Evolutionary conservation across 2,113 vertebrate genomes (phyloP).

Genomic region (Eleginops maclovinus): DNA sequence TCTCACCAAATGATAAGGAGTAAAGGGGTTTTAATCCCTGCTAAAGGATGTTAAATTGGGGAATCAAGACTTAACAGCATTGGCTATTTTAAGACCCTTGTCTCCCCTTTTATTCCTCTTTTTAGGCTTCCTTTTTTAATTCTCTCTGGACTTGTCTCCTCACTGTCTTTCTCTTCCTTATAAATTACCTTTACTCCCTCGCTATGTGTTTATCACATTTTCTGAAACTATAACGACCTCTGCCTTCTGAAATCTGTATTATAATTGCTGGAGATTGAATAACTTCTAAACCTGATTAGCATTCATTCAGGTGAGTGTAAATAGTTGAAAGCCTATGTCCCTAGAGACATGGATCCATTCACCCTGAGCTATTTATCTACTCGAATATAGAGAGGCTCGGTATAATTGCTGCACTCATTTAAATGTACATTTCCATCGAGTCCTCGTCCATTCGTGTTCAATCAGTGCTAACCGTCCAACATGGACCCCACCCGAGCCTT

Average conservation of each 20-base stretch:
- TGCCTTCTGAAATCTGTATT: neutral
- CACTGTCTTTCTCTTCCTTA: neutral
- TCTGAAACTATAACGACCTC: neutral
- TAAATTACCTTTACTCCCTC: neutral
- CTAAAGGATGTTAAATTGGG: neutral
- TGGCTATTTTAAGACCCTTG: constrained; percentile 14
- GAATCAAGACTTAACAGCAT: constrained; percentile 5
- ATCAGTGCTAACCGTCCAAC: constrained; percentile 65
- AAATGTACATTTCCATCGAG: constrained; percentile 53
- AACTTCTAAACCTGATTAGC: neutral
- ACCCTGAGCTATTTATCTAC: constrained; percentile 29
- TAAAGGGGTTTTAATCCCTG: neutral
- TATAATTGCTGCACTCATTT: constrained; percentile 32
- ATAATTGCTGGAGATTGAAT: constrained; percentile 33
- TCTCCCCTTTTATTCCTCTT: neutral
- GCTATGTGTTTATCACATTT: neutral
- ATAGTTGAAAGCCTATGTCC: neutral
- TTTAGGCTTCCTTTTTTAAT: neutral
- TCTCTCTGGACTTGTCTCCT: neutral
- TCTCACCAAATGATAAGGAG: neutral
- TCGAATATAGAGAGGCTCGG: constrained; percentile 3
- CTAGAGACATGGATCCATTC: neutral
- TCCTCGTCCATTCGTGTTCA: constrained; percentile 28
- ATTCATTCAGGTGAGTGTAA: constrained; percentile 3
- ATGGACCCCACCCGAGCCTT: constrained; percentile 38